Conservation (phyloP, 2,113 vertebrate species). For the Oceanites oceanicus region DNA sequence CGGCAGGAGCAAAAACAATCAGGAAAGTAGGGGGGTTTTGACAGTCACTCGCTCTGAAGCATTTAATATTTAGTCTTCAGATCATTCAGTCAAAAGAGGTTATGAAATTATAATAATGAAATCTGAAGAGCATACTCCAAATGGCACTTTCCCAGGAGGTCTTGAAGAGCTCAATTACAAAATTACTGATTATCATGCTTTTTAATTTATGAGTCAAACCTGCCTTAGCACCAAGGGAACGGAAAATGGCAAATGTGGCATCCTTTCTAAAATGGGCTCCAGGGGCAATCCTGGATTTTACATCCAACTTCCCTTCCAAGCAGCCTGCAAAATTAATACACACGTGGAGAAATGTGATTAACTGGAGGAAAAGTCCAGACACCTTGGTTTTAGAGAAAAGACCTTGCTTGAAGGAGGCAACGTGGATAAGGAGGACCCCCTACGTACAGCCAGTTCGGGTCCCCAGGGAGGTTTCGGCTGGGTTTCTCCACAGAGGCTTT, state of each 20-base stretch:
- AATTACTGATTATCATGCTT: neutral
- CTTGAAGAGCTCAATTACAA: neutral
- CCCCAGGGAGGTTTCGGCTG: neutral
- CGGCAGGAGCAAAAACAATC: neutral
- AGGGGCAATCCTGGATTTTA: neutral
- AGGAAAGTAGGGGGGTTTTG: neutral
- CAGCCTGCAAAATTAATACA: neutral
- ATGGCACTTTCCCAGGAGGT: neutral
- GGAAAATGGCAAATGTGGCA: neutral
- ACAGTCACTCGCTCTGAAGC: neutral
- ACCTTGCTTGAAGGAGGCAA: neutral
- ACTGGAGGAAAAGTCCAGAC: neutral
- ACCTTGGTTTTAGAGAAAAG: accelerated
- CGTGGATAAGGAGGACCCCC: accelerated
- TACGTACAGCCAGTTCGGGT: accelerated
- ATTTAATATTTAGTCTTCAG: neutral
- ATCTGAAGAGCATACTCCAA: neutral
- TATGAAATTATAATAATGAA: neutral
- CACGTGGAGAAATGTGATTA: neutral
- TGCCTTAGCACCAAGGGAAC: neutral
- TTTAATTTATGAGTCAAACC: neutral
- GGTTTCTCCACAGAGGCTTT: neutral
- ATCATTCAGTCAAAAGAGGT: neutral
- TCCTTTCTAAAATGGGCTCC: neutral
- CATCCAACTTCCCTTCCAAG: neutral